Percentiles rank a stretch among this genome's conserved stretches.
phyloP scores from a whole-genome alignment of 2,113 vertebrate genomes.

The Nansenia antarctica region DNA sequence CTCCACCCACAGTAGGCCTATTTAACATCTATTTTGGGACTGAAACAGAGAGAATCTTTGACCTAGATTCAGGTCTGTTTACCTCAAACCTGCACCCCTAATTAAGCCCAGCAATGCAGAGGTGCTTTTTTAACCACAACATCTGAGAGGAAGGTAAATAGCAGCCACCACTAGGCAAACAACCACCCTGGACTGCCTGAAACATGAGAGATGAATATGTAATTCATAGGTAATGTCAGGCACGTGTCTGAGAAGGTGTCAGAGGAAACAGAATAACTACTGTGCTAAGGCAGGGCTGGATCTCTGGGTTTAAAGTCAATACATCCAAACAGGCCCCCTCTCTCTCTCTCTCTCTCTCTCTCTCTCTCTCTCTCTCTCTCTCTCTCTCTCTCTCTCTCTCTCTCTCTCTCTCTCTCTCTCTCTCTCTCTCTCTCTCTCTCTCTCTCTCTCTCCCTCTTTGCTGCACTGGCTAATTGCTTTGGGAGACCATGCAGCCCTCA shows the following conservation, averaged over 20 bases:
- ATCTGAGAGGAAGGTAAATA: conserved; percentile 50
- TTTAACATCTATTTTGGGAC: background rate
- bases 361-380: background rate
- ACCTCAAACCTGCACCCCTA: conserved; percentile 13
- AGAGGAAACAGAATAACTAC: conserved; percentile 40
- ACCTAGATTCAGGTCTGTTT: conserved; percentile 31
- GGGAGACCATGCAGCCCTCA: background rate
- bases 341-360: background rate
- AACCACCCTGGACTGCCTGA: conserved; percentile 39
- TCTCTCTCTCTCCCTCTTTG: background rate
- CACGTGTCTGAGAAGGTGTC: conserved; percentile 44
- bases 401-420: background rate
- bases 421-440: no score
- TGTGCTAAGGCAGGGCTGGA: conserved; percentile 43
- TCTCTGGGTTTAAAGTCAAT: conserved; percentile 33
- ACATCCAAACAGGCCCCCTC: conserved; percentile 30
- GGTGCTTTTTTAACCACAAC: background rate
- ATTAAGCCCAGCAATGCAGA: conserved; percentile 6
- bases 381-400: background rate
- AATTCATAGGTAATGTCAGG: conserved; percentile 42
- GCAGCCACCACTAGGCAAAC: conserved; percentile 45
- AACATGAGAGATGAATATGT: conserved; percentile 51
- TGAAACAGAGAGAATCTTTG: conserved; percentile 24
- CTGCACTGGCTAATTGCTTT: no score
- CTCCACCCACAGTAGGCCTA: background rate